Conservation (phyloP, 2,113 vertebrate genomes). For the Pseudopipra pipra region DNA sequence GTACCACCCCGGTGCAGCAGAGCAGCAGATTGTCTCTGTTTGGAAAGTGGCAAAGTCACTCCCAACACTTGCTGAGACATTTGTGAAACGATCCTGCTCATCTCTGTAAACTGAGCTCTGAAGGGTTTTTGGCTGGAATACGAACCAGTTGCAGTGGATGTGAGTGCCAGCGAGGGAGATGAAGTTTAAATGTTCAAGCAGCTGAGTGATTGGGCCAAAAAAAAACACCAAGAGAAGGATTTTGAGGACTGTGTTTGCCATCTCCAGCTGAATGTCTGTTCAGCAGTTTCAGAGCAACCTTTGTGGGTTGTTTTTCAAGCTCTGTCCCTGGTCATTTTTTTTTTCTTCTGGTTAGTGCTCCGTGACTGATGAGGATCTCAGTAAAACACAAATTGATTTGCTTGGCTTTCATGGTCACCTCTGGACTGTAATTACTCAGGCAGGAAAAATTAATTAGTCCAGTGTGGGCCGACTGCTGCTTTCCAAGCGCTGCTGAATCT, state of each 20-base stretch:
- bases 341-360: slow-evolving; percentile 55
- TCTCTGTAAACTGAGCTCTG: neutral
- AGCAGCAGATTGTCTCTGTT: slow-evolving; percentile 28
- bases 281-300: neutral
- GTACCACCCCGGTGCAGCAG: neutral
- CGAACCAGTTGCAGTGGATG: neutral
- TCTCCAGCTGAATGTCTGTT: neutral
- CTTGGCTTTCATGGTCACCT: slow-evolving; percentile 67
- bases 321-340: neutral
- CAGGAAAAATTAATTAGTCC: slow-evolving; percentile 70
- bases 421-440: slow-evolving; percentile 71
- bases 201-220: neutral
- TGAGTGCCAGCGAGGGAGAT: neutral
- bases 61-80: neutral
- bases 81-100: neutral
- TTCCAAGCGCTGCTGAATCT: slow-evolving; percentile 9
- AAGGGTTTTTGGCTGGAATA: neutral
- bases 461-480: slow-evolving; percentile 41
- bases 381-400: slow-evolving; percentile 71
- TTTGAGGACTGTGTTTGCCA: neutral
- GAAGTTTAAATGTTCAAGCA: neutral
- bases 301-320: neutral
- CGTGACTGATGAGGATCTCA: slow-evolving; percentile 65
- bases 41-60: slow-evolving; percentile 9
- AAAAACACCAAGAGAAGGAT: neutral